phyloP scores from a whole-genome alignment of 2,888 invertebrate genomes.

The Nymphalis c-album region DNA sequence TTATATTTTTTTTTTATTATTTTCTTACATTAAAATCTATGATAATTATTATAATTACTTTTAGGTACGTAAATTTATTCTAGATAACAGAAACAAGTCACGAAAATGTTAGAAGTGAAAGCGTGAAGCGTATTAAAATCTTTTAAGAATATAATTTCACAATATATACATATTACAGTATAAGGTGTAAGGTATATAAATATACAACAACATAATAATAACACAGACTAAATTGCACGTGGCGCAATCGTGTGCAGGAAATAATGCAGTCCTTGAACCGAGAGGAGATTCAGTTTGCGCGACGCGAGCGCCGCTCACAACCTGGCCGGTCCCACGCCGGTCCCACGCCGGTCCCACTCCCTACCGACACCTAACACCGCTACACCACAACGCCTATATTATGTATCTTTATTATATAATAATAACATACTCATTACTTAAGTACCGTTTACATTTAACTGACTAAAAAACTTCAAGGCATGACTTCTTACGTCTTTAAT shows the following conservation, averaged over 20 bases:
- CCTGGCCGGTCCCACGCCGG: conserved; percentile 50
- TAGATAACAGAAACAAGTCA: conserved; percentile 81
- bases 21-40: conserved; percentile 53
- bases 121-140: conserved; percentile 79
- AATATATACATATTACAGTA: conserved; percentile 80
- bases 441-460: conserved; percentile 78
- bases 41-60: conserved; percentile 80
- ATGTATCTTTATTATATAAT: conserved; percentile 56
- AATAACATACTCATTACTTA: conserved; percentile 67
- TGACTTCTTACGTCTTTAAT: conserved; percentile 75
- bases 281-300: conserved; percentile 75
- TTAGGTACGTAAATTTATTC: conserved; percentile 81
- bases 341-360: conserved; percentile 7
- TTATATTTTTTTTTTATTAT: conserved; percentile 53
- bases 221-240: conserved; percentile 81
- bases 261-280: conserved; percentile 78
- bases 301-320: conserved; percentile 65
- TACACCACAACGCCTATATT: conserved; percentile 64
- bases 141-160: conserved; percentile 79
- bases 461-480: conserved; percentile 79
- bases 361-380: conserved; percentile 46
- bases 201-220: conserved; percentile 81
- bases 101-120: conserved; percentile 78
- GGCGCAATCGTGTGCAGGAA: conserved; percentile 78
- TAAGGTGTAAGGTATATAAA: conserved; percentile 74